Conservation (phyloP, 2,888 invertebrate species). For the Hydroisotoma schaefferi region DNA sequence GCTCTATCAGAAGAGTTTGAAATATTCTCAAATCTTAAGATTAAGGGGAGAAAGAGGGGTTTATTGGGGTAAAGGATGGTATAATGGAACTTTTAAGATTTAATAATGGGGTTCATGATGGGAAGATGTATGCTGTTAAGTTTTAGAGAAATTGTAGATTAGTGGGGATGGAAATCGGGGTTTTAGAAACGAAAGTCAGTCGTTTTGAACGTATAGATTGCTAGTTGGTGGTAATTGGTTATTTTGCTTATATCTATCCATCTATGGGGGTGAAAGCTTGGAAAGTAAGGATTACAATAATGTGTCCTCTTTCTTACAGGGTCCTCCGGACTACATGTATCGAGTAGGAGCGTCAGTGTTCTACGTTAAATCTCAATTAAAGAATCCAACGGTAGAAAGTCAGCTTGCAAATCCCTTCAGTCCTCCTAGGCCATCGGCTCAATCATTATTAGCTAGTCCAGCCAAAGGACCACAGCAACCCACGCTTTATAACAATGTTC, state of each 20-base stretch:
- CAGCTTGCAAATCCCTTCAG: slow-evolving; percentile 42
- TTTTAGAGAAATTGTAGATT: background rate
- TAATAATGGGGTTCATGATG: too few relatives aligned
- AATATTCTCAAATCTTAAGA: too few relatives aligned
- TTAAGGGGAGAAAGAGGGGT: too few relatives aligned
- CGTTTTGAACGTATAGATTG: too few relatives aligned
- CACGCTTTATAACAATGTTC: slow-evolving; percentile 8
- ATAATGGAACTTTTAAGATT: too few relatives aligned
- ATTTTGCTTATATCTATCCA: too few relatives aligned
- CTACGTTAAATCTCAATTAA: slow-evolving; percentile 43
- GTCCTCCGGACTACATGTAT: slow-evolving; percentile 41
- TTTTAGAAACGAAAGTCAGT: too few relatives aligned
- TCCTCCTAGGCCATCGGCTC: slow-evolving; percentile 46
- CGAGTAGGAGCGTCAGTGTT: slow-evolving; percentile 48
- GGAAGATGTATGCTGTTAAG: too few relatives aligned
- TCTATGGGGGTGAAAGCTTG: too few relatives aligned
- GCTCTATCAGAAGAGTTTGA: too few relatives aligned
- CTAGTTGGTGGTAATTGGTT: too few relatives aligned
- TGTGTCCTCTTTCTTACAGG: slow-evolving; percentile 8
- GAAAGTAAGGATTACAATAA: background rate
- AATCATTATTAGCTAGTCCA: slow-evolving; percentile 20
- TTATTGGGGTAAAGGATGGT: too few relatives aligned
- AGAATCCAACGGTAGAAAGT: slow-evolving; percentile 27
- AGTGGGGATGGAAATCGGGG: background rate
- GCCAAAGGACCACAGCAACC: slow-evolving; percentile 1